Conservation (phyloP, 2,797 vertebrate genomes). For the Zalophus californianus region DNA sequence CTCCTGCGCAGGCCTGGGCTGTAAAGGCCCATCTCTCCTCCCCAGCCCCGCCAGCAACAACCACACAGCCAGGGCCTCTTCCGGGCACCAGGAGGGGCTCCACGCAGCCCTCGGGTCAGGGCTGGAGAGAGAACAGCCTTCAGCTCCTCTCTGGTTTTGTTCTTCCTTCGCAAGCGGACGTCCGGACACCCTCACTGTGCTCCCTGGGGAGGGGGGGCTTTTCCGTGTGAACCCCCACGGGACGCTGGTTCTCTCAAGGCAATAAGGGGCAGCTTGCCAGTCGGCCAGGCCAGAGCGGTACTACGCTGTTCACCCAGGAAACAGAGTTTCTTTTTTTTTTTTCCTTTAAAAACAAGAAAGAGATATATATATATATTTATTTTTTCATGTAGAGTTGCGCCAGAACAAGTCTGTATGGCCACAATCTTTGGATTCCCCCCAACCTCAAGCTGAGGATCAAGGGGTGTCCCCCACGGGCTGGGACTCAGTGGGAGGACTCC, state of each 20-base stretch:
- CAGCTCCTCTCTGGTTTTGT: slow-evolving; percentile 4
- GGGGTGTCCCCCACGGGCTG: background rate
- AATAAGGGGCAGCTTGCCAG: slow-evolving; percentile 72
- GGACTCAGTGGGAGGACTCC: background rate
- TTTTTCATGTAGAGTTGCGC: slow-evolving; percentile 83
- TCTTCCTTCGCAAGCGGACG: slow-evolving; percentile 6
- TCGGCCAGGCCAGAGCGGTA: slow-evolving; percentile 47
- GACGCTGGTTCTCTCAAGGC: slow-evolving; percentile 63
- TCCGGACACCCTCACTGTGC: slow-evolving; percentile 38
- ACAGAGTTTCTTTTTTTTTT: slow-evolving; percentile 53
- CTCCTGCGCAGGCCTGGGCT: background rate
- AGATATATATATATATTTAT: slow-evolving; percentile 82
- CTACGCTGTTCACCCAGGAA: slow-evolving; percentile 71
- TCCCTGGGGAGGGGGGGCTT: background rate
- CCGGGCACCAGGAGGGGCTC: background rate
- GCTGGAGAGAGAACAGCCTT: slow-evolving; percentile 36
- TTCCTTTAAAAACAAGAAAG: slow-evolving; percentile 75
- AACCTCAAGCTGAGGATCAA: slow-evolving; percentile 59
- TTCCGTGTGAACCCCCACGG: background rate
- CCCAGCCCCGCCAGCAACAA: background rate
- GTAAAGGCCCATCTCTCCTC: background rate
- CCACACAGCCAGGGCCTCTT: background rate
- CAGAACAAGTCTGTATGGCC: slow-evolving; percentile 72
- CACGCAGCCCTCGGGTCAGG: background rate
- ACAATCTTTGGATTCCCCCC: slow-evolving; percentile 66